Evolutionary conservation across 2,113 vertebrate genomes (phyloP).

Genomic region (Cyphomyrus discorhynchus): DNA sequence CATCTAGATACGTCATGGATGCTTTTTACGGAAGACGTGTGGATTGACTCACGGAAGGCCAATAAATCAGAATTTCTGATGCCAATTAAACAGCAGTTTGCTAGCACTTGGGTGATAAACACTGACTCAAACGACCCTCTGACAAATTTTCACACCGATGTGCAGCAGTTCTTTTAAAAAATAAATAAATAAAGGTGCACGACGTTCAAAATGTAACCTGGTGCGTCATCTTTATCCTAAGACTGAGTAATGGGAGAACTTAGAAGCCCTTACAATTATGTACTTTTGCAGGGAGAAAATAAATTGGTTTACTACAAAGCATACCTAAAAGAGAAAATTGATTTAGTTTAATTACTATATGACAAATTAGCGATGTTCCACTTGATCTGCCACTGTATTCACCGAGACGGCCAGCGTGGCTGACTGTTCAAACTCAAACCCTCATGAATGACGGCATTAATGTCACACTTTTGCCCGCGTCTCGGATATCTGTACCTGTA

Average conservation of each 20-base stretch:
- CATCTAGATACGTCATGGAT: neutral
- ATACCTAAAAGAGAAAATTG: neutral
- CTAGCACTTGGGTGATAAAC: neutral
- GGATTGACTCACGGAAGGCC: neutral
- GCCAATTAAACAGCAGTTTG: neutral
- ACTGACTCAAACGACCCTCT: neutral
- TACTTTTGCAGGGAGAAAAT: slow-evolving; percentile 10
- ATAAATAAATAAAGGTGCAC: neutral
- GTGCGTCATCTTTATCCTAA: slow-evolving; percentile 13
- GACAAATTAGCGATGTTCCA: slow-evolving; percentile 7
- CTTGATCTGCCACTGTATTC: neutral
- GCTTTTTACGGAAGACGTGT: neutral
- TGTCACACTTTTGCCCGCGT: neutral
- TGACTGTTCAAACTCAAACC: neutral
- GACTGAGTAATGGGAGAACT: slow-evolving; percentile 10
- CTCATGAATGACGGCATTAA: neutral
- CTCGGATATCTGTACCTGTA: neutral
- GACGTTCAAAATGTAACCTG: neutral
- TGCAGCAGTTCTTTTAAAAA: slow-evolving; percentile 4
- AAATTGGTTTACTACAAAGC: slow-evolving; percentile 26
- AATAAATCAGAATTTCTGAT: neutral
- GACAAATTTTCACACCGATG: neutral
- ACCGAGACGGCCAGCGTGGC: neutral
- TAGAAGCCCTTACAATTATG: slow-evolving; percentile 13
- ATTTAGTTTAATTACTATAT: slow-evolving; percentile 16